These are phyloP conservation scores for Emydocephalus ijimae DNA, from an alignment of 2,113 vertebrate species.

Conservation along the genomic window DNA sequence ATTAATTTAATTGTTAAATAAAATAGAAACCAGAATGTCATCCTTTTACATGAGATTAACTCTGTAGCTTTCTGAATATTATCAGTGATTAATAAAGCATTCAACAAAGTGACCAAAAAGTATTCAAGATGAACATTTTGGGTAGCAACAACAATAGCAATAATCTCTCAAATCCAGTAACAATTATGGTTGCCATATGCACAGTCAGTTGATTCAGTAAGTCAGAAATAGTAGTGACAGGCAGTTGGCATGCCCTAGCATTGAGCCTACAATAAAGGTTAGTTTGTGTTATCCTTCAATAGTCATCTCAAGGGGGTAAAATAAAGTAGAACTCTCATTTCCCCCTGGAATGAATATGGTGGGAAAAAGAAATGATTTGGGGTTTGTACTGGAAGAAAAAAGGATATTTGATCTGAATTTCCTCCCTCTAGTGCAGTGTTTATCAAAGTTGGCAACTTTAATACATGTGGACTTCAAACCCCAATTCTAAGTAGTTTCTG, in stretches of 20 bases:
- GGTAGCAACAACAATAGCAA: no score
- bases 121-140: background rate
- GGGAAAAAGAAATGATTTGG: background rate
- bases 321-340: background rate
- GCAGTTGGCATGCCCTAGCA: background rate
- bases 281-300: background rate
- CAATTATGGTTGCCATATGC: no score
- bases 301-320: background rate
- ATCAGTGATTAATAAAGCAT: background rate
- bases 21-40: background rate
- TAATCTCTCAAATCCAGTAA: no score
- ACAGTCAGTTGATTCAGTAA: no score
- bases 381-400: background rate
- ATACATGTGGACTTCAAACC: background rate
- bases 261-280: background rate
- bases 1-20: background rate
- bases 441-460: background rate
- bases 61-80: background rate
- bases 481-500: background rate
- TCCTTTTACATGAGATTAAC: background rate
- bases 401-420: background rate
- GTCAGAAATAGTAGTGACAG: background rate
- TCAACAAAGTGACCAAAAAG: background rate
- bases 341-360: background rate
- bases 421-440: background rate